Evolutionary conservation across 2,113 vertebrate species (phyloP).

Genomic region (Danionella cerebrum): DNA sequence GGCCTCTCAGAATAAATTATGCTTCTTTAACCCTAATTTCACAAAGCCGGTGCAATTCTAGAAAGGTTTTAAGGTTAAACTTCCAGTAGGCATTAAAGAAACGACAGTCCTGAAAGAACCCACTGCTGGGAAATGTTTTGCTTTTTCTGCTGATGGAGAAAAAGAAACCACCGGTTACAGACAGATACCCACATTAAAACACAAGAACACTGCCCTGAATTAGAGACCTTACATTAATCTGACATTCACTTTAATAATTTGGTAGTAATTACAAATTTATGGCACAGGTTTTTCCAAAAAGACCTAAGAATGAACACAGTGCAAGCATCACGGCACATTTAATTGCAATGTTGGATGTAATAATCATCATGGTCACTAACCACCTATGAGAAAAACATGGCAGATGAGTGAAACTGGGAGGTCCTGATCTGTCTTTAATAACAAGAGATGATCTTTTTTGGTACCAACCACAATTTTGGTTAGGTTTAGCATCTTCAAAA

Average conservation of each 20-base stretch:
- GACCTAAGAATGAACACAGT: not conserved
- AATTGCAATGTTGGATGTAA: not conserved
- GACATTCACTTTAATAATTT: conserved; percentile 11
- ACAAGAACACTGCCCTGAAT: not conserved
- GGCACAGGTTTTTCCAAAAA: not conserved
- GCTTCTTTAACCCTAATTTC: conserved; percentile 35
- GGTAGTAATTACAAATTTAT: conserved; percentile 6
- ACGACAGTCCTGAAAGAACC: no score
- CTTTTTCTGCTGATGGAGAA: conserved; percentile 52
- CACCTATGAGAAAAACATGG: not conserved
- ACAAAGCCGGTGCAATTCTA: no score
- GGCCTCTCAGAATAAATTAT: conserved; percentile 39
- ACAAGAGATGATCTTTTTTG: not conserved
- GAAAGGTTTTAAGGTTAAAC: not conserved
- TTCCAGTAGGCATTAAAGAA: not conserved
- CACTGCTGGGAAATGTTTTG: no score
- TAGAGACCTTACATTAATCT: not conserved
- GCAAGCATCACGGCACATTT: not conserved
- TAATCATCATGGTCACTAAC: conserved; percentile 3
- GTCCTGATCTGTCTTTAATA: not conserved
- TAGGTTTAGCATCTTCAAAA: not conserved
- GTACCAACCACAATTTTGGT: not conserved
- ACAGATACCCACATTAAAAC: conserved; percentile 52
- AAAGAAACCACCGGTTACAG: conserved; percentile 34
- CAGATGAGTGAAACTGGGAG: not conserved